These are phyloP conservation scores for Typhlichthys subterraneus DNA, from an alignment of 2,797 vertebrate genomes.

Conservation along the genomic window DNA sequence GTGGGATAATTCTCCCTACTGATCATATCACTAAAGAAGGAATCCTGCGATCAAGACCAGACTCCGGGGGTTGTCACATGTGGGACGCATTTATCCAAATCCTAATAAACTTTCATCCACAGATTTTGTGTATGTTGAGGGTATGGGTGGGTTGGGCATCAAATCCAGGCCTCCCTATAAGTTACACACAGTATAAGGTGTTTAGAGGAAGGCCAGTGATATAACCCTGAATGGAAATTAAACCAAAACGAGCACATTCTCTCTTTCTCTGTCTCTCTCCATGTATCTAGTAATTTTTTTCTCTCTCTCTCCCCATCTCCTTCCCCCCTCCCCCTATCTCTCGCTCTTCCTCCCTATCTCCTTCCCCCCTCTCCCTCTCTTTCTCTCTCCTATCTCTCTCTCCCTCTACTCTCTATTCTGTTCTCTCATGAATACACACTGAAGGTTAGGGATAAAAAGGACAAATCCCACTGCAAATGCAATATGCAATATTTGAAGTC, in stretches of 20 bases:
- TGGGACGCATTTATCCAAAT: conserved; percentile 79
- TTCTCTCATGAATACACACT: background rate
- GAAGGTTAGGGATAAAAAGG: background rate
- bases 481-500: background rate
- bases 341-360: too few species aligned
- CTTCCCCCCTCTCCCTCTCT: too few species aligned
- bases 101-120: conserved; percentile 79
- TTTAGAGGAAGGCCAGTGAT: conserved; percentile 44
- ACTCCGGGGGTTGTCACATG: conserved; percentile 72
- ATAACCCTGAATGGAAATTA: conserved; percentile 32
- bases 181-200: conserved; percentile 23
- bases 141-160: conserved; percentile 42
- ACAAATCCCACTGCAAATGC: background rate
- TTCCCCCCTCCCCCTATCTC: too few species aligned
- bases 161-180: conserved; percentile 43
- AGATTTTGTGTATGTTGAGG: conserved; percentile 56
- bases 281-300: background rate
- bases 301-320: background rate
- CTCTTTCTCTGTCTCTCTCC: background rate
- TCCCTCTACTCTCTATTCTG: too few species aligned
- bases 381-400: too few species aligned
- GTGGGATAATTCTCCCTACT: conserved; percentile 70
- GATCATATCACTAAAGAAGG: conserved; percentile 77
- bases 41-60: conserved; percentile 77
- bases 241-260: background rate